Conservation (phyloP, 2,888 invertebrate species). For the Busseola fusca region DNA sequence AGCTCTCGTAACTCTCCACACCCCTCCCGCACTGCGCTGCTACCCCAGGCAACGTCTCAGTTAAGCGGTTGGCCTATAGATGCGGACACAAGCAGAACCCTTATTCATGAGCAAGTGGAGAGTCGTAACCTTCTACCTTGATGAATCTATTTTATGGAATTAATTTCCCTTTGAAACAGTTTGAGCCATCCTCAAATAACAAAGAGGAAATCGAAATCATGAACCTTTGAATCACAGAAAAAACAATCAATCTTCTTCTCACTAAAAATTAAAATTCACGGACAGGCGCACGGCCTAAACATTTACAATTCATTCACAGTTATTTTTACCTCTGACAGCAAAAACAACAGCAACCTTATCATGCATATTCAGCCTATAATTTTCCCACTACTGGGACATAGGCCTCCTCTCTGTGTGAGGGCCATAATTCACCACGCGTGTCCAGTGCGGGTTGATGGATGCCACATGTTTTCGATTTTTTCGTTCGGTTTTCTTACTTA, state of each 20-base stretch:
- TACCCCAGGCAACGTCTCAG: too few species aligned
- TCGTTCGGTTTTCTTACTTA: too few species aligned
- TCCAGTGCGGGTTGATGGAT: too few species aligned
- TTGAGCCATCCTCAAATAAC: neutral
- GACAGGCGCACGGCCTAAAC: neutral
- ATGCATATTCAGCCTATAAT: too few species aligned
- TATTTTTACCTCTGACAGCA: neutral
- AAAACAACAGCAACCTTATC: neutral
- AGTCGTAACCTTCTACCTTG: neutral
- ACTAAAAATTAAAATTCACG: neutral
- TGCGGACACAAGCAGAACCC: neutral
- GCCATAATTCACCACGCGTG: too few species aligned
- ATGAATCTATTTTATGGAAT: neutral
- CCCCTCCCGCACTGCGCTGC: too few species aligned
- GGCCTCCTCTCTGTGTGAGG: too few species aligned
- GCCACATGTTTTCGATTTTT: too few species aligned
- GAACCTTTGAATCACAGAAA: neutral
- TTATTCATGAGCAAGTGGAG: slow-evolving; percentile 18
- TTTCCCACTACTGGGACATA: too few species aligned
- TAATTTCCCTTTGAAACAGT: neutral
- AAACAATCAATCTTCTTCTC: neutral
- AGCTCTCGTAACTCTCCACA: too few species aligned
- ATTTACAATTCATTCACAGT: neutral
- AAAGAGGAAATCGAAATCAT: neutral
- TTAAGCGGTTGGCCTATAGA: neutral